Percentiles rank a stretch among this genome's conserved stretches.
phyloP scores from a whole-genome alignment of 2,113 vertebrate genomes.

The Onychorhynchus coronatus region DNA sequence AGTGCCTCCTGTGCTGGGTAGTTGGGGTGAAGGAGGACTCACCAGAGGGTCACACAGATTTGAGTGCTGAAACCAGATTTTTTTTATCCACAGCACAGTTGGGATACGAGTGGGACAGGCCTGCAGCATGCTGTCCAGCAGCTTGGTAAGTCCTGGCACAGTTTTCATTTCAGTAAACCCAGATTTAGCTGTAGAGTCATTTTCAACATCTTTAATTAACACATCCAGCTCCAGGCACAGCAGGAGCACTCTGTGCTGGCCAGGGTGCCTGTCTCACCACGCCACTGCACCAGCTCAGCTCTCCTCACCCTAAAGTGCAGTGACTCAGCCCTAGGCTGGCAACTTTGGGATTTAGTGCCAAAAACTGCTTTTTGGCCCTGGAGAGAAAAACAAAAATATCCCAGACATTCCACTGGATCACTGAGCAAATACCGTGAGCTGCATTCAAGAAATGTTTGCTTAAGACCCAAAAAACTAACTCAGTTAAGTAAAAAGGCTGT shows the following conservation, averaged over 20 bases:
- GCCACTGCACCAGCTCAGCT: not conserved
- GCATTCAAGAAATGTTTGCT: not conserved
- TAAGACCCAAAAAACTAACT: not conserved
- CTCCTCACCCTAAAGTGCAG: not conserved
- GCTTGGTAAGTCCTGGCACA: not conserved
- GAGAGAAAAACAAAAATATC: constrained; percentile 45
- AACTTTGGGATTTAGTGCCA: not conserved
- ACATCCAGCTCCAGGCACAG: not conserved
- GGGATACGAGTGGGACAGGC: not conserved
- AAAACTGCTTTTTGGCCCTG: not conserved
- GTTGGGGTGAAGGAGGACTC: not conserved
- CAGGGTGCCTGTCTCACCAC: not conserved
- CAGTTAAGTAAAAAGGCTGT: constrained; percentile 3
- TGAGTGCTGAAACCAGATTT: not conserved
- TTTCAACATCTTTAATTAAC: not conserved
- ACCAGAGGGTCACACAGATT: not conserved
- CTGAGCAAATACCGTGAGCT: constrained; percentile 15
- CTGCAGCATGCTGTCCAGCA: not conserved
- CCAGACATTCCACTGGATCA: constrained; percentile 54
- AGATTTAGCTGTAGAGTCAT: not conserved
- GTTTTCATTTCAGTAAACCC: not conserved
- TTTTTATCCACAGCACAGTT: not conserved
- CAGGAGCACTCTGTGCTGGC: not conserved
- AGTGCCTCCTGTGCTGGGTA: not conserved
- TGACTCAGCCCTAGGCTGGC: not conserved